Base-by-base conservation (phyloP, 2,797 vertebrate genomes). In the Ctenopoma kingsleyae region DNA sequence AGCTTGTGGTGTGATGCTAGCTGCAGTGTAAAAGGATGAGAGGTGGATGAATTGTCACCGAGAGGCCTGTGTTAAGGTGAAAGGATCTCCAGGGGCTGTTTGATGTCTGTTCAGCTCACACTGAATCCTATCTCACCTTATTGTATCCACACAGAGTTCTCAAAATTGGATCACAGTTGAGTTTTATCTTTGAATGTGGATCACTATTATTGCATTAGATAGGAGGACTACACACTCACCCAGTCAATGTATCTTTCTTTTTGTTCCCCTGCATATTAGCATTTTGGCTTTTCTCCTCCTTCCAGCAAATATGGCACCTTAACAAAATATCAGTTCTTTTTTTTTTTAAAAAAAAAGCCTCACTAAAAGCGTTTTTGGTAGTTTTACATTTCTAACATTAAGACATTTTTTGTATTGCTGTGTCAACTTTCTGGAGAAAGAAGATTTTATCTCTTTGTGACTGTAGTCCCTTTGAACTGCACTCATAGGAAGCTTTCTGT, bases 121-220 rank as follows among this genome's bases (percentile, higher is more conserved):
- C 27, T 76, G 71, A 83, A 84, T 85, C 78, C 54, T 74, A 79
- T 82, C 77, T 77, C 71, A 41, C 71, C 58, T 72, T 76, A 84
- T 76, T 88, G 74, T 86, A 71, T 70, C 65, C 52, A 78, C 60
- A 71, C 74, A 46, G 66, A 78, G 75, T 64, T 81, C 71, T 77
- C 38, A 75, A 78, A 83, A 84, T 87, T 78, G 76, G 66, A 88
- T 86, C 74, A 85, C 79, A 71, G 76, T 83, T 77, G 75, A 79
- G 73, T 74, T 81, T 77, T 78, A 75, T 81, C 79, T 85, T 51
- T 78, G 53, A 77, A 67, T 74, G 70, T 25, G 73, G 61, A 80
- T 85, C 75, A 79, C 50, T 70, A n/a, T 75, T 69, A 58, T 76
- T 83, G 46, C 38, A 35, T 76, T 66, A 67, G 58, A 74, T 27